Conservation (phyloP, 2,888 invertebrate species). For the Megamerina dolium region DNA sequence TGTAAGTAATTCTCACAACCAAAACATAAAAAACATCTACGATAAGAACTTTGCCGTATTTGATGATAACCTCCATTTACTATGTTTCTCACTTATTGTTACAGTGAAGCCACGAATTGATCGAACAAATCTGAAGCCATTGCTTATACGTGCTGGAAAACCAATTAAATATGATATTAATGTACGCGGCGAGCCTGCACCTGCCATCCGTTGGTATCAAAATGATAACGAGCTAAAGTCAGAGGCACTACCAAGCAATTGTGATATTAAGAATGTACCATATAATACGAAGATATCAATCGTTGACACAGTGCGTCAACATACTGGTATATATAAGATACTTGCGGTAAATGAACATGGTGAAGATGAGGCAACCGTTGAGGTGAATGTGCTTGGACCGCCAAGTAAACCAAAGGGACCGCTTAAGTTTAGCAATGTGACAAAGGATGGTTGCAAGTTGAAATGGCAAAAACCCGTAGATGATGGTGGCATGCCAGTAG, state of each 20-base stretch:
- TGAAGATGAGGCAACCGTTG: slow-evolving; percentile 86
- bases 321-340: slow-evolving; percentile 87
- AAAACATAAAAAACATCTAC: not conserved
- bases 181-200: slow-evolving; percentile 92
- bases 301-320: slow-evolving; percentile 69
- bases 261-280: slow-evolving; percentile 77
- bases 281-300: slow-evolving; percentile 85
- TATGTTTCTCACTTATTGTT: slow-evolving; percentile 20
- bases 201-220: slow-evolving; percentile 86
- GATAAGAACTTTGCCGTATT: not conserved
- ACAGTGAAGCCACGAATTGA: slow-evolving; percentile 96
- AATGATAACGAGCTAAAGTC: slow-evolving; percentile 69
- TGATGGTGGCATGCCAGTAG: slow-evolving; percentile 88
- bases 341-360: slow-evolving; percentile 88
- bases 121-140: slow-evolving; percentile 84
- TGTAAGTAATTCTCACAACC: slow-evolving; percentile 55
- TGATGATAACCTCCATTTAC: not conserved
- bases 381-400: slow-evolving; percentile 78
- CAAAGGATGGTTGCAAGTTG: slow-evolving; percentile 82
- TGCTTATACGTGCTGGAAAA: slow-evolving; percentile 87
- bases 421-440: slow-evolving; percentile 79
- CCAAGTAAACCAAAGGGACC: slow-evolving; percentile 87
- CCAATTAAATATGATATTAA: slow-evolving; percentile 88
- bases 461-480: slow-evolving; percentile 93
- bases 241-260: slow-evolving; percentile 54